These are phyloP conservation scores for Malacosoma neustria DNA, from an alignment of 2,888 invertebrate species.

Conservation along the genomic window DNA sequence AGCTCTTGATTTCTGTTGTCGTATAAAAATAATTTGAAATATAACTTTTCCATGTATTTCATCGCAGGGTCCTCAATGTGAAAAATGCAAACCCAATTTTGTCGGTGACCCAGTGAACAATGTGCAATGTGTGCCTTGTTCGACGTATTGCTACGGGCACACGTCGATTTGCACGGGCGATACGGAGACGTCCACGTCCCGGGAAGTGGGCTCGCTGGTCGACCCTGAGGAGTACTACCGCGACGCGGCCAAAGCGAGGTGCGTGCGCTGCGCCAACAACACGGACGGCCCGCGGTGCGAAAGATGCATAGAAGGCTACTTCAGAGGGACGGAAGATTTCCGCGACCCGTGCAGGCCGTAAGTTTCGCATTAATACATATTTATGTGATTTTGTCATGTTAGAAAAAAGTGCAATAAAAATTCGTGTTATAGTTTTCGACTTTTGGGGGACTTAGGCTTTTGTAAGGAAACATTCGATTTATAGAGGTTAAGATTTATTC, in stretches of 20 bases:
- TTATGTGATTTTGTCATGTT: background rate
- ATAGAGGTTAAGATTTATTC: too few relatives aligned
- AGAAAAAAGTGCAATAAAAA: too few relatives aligned
- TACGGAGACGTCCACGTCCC: conserved; percentile 51
- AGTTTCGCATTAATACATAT: conserved; percentile 28
- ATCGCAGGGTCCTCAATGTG: conserved; percentile 87
- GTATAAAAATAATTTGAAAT: too few relatives aligned
- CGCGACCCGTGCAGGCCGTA: conserved; percentile 84
- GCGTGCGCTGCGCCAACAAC: conserved; percentile 87
- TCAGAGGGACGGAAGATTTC: conserved; percentile 84
- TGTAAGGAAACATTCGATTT: too few relatives aligned
- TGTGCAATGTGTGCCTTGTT: conserved; percentile 90
- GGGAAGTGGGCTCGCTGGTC: conserved; percentile 59
- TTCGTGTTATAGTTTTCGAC: too few relatives aligned
- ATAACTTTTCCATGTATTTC: too few relatives aligned
- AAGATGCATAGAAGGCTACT: conserved; percentile 84
- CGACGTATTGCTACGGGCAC: conserved; percentile 92
- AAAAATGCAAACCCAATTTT: conserved; percentile 91
- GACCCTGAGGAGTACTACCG: conserved; percentile 78
- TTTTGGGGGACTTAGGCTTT: too few relatives aligned
- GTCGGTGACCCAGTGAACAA: conserved; percentile 94
- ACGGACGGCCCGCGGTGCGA: conserved; percentile 90
- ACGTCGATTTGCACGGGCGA: conserved; percentile 85
- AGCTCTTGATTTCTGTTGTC: too few relatives aligned
- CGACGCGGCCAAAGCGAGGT: conserved; percentile 82